Conservation (phyloP, 2,797 vertebrate genomes). For the Pitangus sulphuratus region DNA sequence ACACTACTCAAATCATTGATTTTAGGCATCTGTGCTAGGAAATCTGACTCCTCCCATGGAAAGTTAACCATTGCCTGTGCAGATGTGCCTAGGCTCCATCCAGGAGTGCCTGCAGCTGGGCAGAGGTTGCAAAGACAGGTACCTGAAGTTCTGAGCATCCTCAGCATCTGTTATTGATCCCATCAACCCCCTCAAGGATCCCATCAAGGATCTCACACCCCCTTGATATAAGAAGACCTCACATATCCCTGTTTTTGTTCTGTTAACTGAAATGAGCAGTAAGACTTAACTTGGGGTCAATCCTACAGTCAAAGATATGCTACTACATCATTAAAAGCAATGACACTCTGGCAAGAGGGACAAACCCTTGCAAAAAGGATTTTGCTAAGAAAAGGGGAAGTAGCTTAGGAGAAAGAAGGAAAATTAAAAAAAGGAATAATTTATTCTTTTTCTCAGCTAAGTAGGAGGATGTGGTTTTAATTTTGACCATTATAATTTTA, state of each 20-base stretch:
- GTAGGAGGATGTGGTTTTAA: neutral
- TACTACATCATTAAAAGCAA: neutral
- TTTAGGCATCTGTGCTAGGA: neutral
- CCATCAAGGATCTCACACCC: accelerated
- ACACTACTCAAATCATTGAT: neutral
- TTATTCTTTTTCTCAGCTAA: neutral
- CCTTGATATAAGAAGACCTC: neutral
- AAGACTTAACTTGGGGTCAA: neutral
- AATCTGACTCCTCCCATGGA: neutral
- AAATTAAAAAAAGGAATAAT: neutral
- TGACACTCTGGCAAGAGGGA: neutral
- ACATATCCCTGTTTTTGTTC: neutral
- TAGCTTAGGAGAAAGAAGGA: neutral
- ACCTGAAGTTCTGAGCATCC: neutral
- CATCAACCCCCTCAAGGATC: neutral
- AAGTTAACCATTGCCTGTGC: neutral
- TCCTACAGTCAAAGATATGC: neutral
- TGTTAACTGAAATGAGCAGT: neutral
- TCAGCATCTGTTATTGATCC: neutral
- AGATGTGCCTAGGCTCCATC: neutral
- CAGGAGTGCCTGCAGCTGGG: neutral
- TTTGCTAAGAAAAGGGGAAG: neutral
- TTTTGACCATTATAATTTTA: neutral
- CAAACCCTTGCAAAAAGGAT: neutral
- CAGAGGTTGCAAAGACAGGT: neutral